phyloP scores from a whole-genome alignment of 2,797 vertebrate species.

The Cossypha niveicapilla region DNA sequence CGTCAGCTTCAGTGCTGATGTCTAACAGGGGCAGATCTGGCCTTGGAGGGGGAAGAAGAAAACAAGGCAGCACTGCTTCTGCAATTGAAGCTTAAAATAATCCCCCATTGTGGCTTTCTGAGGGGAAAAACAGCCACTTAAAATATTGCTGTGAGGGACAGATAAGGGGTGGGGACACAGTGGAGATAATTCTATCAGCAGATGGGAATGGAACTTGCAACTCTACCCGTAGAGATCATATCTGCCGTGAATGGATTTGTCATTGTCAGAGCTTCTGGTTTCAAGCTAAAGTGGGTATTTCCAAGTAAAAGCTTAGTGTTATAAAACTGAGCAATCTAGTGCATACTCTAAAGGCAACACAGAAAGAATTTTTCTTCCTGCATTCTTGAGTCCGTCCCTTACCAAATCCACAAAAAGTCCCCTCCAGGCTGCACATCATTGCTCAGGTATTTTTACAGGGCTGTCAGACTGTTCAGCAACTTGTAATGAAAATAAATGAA shows the following conservation, averaged over 20 bases:
- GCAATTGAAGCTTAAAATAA: conserved; percentile 20
- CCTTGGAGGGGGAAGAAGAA: not conserved
- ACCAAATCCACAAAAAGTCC: not conserved
- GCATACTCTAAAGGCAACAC: not conserved
- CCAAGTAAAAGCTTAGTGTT: not conserved
- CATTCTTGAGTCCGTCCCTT: not conserved
- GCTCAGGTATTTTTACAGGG: not conserved
- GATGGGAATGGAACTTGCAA: not conserved
- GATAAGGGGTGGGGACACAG: not conserved
- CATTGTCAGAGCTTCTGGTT: conserved; percentile 15
- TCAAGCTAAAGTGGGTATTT: not conserved
- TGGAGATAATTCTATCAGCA: conserved; percentile 32
- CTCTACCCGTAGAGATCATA: not conserved
- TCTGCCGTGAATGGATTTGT: conserved; percentile 4
- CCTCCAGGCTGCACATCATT: not conserved
- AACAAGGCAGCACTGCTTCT: not conserved
- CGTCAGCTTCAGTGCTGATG: not conserved
- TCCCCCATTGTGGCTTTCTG: not conserved
- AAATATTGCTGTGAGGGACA: not conserved
- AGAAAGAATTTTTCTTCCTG: not conserved
- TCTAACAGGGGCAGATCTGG: not conserved
- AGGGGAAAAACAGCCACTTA: not conserved
- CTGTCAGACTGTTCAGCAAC: not conserved
- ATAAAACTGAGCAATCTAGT: not conserved
- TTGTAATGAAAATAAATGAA: not conserved